Conservation (phyloP, 2,113 vertebrate species). For the Alectura lathami region DNA sequence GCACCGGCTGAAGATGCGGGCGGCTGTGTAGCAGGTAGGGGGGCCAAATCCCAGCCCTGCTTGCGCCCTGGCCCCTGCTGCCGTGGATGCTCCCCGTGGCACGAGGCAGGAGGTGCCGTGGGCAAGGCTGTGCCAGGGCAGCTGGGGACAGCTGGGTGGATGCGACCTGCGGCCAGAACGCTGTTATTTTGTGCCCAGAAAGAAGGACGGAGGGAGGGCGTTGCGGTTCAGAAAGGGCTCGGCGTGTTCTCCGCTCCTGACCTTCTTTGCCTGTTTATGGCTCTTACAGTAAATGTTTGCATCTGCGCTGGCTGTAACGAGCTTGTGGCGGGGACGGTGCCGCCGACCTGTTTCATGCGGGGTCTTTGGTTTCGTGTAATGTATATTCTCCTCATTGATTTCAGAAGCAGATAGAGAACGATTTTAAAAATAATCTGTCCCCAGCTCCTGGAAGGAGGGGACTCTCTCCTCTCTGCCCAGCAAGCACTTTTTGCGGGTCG, state of each 20-base stretch:
- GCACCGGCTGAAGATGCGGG: conserved; percentile 42
- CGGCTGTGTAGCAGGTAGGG: background rate
- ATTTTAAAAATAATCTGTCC: background rate
- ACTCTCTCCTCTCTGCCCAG: background rate
- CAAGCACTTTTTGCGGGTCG: background rate
- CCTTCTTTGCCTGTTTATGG: conserved; percentile 2
- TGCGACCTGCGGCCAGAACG: background rate
- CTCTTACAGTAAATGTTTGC: conserved; percentile 19
- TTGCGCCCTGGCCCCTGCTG: too few species aligned
- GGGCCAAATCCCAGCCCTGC: background rate
- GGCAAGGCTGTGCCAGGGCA: too few species aligned
- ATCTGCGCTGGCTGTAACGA: background rate
- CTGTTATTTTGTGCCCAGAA: background rate
- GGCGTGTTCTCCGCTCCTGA: background rate
- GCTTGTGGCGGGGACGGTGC: conserved; percentile 2
- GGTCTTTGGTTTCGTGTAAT: background rate
- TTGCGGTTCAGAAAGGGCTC: background rate
- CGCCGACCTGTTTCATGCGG: background rate
- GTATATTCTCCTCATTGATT: background rate
- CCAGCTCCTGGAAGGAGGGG: background rate
- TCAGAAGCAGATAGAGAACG: background rate
- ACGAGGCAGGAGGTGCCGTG: too few species aligned
- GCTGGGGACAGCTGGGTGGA: background rate
- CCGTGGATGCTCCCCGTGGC: too few species aligned
- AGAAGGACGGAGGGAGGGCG: background rate